Base-by-base conservation (phyloP, 1,140 invertebrate genomes). In the Antheraea mylitta region DNA sequence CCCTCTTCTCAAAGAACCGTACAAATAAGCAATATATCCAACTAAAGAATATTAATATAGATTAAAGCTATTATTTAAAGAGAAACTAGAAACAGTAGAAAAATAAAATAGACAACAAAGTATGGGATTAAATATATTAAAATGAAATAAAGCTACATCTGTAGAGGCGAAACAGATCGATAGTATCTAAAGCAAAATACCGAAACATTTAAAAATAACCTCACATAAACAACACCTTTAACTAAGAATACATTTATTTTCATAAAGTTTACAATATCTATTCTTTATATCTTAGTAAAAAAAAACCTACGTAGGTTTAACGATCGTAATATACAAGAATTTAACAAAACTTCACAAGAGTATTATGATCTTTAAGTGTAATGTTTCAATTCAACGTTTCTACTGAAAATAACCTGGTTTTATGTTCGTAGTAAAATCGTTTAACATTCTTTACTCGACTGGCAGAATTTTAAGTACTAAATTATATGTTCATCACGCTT, bases 231-330 rank as follows among this genome's bases (percentile, higher is more conserved):
- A 42, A 42, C 0, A 42, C 11, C 45, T 53, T 53, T n/a, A 16
- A 53, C 45, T 16, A 53, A 53, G 13, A 53, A 53, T 53, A 53
- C 16, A 53, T 53, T 53, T 53, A 53, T 53, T 53, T 53, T 53
- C 16, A 16, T 53, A 53, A 53, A 13, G 16, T 53, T 13, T 53
- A 16, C 13, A 53, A 13, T 16, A 53, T 16, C 10, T 6, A 13
- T 53, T 16, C 45, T 53, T 10, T 53, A 53, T 13, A 2, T 53
- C 16, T 53, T 16, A 53, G 45, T 53, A 16, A 13, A 53, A n/a
- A 48, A n/a, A 42, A 42, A 42, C 7, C 38, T n/a, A 53, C 45
- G 16, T 53, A 53, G 45, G 16, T 16, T 53, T 53, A 16, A 53
- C 0, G 10, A 53, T 16, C 9, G 45, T 16, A 16, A 53, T 53